These are phyloP conservation scores for Chaetops frenatus DNA, from an alignment of 2,113 vertebrate species.

Conservation along the genomic window DNA sequence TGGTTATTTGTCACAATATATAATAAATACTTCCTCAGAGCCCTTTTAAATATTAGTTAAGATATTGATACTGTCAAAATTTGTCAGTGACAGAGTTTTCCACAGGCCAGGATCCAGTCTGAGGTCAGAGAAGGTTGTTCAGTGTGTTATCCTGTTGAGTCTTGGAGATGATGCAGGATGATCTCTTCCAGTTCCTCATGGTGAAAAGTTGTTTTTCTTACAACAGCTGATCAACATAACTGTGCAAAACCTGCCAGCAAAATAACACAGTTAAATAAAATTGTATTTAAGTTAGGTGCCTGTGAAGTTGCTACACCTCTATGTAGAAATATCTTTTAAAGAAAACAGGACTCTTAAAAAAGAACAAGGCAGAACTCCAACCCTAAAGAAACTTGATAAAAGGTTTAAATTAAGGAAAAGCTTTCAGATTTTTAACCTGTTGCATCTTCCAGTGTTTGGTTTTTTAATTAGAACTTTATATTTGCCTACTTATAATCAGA, in stretches of 20 bases:
- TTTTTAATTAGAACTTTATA: conserved; percentile 39
- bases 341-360: background rate
- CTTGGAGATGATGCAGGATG: fast-evolving
- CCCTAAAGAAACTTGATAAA: background rate
- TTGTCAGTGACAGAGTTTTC: background rate
- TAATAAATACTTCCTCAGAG: background rate
- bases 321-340: background rate
- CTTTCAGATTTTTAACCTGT: background rate
- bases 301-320: fast-evolving
- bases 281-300: fast-evolving
- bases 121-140: background rate
- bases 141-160: fast-evolving
- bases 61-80: background rate
- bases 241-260: background rate
- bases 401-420: background rate
- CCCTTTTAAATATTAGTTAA: background rate
- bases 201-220: background rate
- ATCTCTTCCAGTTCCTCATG: background rate
- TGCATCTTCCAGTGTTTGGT: background rate
- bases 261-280: background rate
- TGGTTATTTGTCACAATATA: background rate
- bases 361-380: background rate
- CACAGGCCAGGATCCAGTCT: background rate
- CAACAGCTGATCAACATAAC: background rate
- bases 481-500: conserved; percentile 40